Conservation (phyloP, 2,797 vertebrate genomes). For the Catharus ustulatus region DNA sequence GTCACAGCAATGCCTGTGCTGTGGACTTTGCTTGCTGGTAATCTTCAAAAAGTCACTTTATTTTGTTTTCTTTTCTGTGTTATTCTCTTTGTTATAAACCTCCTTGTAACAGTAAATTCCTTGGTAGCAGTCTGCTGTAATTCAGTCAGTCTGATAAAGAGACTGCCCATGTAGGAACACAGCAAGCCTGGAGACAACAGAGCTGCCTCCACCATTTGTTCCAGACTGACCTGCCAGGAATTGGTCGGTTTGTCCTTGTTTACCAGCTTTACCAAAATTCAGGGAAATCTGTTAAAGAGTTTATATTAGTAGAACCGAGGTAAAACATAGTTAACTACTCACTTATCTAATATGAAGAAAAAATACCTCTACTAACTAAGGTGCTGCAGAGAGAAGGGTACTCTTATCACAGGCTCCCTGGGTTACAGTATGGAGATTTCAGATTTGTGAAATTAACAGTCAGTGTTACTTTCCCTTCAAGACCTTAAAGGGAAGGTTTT, state of each 20-base stretch:
- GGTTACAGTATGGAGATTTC: background rate
- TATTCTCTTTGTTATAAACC: background rate
- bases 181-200: background rate
- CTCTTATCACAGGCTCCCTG: background rate
- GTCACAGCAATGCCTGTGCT: background rate
- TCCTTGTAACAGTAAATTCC: background rate
- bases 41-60: background rate
- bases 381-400: background rate
- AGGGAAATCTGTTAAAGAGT: background rate
- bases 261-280: background rate
- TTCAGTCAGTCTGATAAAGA: background rate
- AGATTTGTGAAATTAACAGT: background rate
- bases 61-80: background rate
- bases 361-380: background rate
- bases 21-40: background rate
- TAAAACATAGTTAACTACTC: background rate
- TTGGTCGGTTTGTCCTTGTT: background rate
- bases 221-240: background rate
- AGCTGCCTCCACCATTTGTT: background rate
- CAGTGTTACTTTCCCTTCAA: background rate
- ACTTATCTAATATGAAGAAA: background rate
- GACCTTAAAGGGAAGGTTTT: background rate
- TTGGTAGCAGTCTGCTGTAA: background rate
- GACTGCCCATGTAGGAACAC: background rate
- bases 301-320: background rate